A percentile compares a stretch with the other conserved stretches of the same genome.
Evolutionary conservation across 2,888 invertebrate genomes (phyloP).

Genomic region (Timema podura): DNA sequence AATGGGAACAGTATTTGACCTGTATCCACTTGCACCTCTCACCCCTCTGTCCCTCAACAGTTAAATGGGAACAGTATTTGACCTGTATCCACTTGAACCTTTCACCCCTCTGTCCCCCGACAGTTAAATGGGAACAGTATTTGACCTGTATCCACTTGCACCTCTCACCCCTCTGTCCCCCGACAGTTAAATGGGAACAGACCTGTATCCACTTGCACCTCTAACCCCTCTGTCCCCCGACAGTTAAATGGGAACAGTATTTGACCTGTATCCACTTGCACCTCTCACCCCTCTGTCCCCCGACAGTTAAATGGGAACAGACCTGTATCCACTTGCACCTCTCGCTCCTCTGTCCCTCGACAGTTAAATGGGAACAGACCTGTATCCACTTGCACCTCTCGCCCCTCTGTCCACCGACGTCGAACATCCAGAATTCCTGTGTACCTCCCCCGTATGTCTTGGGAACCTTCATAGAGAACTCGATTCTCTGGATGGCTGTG

Average conservation of each 20-base stretch:
- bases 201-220: no score
- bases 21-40: no score
- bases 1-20: no score
- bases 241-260: no score
- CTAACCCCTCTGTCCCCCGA: no score
- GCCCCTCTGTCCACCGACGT: constrained; percentile 79
- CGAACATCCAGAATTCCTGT: constrained; percentile 76
- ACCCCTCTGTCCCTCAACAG: no score
- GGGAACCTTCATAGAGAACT: constrained; percentile 67
- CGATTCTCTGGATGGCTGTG: constrained; percentile 68
- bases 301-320: constrained; percentile 39
- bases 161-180: constrained; percentile 75
- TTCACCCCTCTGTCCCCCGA: no score
- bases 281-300: constrained; percentile 75
- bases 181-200: constrained; percentile 39
- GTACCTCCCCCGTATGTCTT: constrained; percentile 64
- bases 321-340: no score
- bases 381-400: constrained; percentile 82
- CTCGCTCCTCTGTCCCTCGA: no score
- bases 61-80: no score
- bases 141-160: constrained; percentile 56
- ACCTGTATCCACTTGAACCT: no score
- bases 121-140: no score
- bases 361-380: constrained; percentile 39
- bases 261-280: constrained; percentile 56